These are phyloP conservation scores for Lordiphosa clarofinis DNA, from an alignment of 1,140 invertebrate species.

Conservation along the genomic window DNA sequence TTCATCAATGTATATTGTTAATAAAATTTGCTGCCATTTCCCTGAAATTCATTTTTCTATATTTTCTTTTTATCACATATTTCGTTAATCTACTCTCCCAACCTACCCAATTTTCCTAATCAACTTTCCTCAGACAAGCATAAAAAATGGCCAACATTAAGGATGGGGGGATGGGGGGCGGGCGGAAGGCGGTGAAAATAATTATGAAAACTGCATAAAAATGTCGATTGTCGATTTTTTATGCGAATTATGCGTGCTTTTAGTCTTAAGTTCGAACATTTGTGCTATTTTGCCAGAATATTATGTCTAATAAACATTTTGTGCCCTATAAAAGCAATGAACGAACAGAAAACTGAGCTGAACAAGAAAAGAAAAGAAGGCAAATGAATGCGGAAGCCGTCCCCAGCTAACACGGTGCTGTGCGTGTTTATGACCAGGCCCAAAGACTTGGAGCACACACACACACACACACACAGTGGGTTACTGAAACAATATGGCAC, in stretches of 20 bases:
- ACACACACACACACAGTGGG: conserved; percentile 11
- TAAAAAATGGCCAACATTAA: too few relatives aligned
- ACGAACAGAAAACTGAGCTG: conserved; percentile 6
- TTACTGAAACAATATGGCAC: conserved; percentile 18
- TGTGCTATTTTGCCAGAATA: conserved; percentile 12
- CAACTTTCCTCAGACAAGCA: too few relatives aligned
- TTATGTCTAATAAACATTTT: conserved; percentile 75
- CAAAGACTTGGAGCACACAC: conserved; percentile 23
- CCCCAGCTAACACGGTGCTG: conserved; percentile 61
- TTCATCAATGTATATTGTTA: too few relatives aligned
- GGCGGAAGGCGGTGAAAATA: background rate
- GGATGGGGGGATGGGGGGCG: too few relatives aligned
- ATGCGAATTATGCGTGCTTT: conserved; percentile 71
- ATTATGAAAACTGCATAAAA: conserved; percentile 45
- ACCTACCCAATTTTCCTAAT: too few relatives aligned
- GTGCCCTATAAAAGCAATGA: conserved; percentile 44
- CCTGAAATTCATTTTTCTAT: too few relatives aligned
- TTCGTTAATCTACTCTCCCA: too few relatives aligned
- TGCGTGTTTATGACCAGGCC: conserved; percentile 65
- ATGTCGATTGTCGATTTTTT: conserved; percentile 65
- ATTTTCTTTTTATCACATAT: too few relatives aligned
- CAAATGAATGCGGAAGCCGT: conserved; percentile 55
- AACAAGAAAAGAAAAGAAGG: background rate
- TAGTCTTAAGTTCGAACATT: too few relatives aligned
- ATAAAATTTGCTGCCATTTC: too few relatives aligned